phyloP scores from a whole-genome alignment of 2,888 invertebrate species.

The Parnassius mnemosyne region DNA sequence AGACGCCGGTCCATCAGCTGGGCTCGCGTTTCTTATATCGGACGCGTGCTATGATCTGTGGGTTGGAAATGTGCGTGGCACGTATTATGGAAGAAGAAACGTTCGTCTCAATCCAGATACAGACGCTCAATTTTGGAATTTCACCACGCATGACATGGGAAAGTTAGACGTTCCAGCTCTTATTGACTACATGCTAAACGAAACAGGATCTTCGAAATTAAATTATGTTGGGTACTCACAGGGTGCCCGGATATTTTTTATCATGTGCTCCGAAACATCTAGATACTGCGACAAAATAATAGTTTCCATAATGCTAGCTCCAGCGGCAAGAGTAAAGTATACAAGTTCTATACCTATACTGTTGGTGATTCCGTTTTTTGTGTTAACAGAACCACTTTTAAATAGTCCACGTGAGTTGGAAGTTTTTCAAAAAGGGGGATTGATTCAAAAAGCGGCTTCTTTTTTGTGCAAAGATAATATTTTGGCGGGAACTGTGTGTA shows the following conservation, averaged over 20 bases:
- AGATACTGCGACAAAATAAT: constrained; percentile 83
- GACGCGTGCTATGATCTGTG: constrained; percentile 47
- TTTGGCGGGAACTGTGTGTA: constrained; percentile 3
- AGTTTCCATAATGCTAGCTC: constrained; percentile 82
- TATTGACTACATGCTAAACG: constrained; percentile 52
- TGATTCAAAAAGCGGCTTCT: not conserved
- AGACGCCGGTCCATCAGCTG: constrained; percentile 52
- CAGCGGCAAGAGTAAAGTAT: constrained; percentile 75
- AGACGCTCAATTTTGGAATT: constrained; percentile 69
- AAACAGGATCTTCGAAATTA: constrained; percentile 45
- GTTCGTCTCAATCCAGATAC: constrained; percentile 47
- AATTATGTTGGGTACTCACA: constrained; percentile 86
- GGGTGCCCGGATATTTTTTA: constrained; percentile 84
- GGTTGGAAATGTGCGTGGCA: constrained; percentile 55
- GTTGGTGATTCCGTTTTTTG: constrained; percentile 31
- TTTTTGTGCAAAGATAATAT: constrained; percentile 1
- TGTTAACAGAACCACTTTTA: constrained; percentile 34
- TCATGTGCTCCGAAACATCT: constrained; percentile 83
- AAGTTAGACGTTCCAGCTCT: constrained; percentile 86
- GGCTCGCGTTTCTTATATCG: constrained; percentile 41
- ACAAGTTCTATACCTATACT: constrained; percentile 50
- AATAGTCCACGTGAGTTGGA: constrained; percentile 5
- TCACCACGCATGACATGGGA: constrained; percentile 86
- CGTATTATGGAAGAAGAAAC: constrained; percentile 78
- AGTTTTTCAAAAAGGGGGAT: not conserved